These are phyloP conservation scores for Spea bombifrons DNA, from an alignment of 2,113 vertebrate genomes.

Conservation along the genomic window DNA sequence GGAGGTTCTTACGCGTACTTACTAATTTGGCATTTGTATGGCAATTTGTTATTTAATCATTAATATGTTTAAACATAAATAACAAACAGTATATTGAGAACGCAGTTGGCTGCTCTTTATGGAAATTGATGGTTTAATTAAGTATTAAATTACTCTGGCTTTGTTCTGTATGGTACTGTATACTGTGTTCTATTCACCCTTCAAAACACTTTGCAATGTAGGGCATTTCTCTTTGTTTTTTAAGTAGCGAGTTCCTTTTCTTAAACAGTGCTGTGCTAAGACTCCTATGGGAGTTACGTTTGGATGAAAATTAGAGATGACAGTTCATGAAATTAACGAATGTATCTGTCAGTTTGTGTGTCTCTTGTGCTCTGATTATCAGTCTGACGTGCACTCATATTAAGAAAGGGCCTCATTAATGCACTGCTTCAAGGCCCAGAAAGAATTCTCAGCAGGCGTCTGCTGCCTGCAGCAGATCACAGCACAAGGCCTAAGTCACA, in stretches of 20 bases:
- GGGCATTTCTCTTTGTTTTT: conserved; percentile 2
- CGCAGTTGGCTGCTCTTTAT: too few species aligned
- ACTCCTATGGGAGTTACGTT: conserved; percentile 34
- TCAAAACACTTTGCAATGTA: background rate
- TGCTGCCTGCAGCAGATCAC: conserved; percentile 33
- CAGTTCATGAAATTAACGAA: conserved; percentile 48
- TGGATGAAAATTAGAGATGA: conserved; percentile 42
- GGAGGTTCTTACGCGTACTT: too few species aligned
- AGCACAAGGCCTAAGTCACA: conserved; percentile 24
- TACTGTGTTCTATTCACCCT: background rate
- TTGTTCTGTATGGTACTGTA: too few species aligned
- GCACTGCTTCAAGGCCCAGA: conserved; percentile 35
- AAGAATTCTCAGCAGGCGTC: conserved; percentile 32
- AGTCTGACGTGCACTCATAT: conserved; percentile 42
- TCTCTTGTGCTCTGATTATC: conserved; percentile 44
- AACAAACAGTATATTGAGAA: too few species aligned
- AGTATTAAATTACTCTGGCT: too few species aligned
- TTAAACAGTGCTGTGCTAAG: conserved; percentile 10
- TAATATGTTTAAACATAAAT: too few species aligned
- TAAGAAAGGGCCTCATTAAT: conserved; percentile 47
- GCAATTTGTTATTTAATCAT: too few species aligned
- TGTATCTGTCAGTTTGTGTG: conserved; percentile 45
- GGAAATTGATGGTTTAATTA: too few species aligned
- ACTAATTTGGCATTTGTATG: too few species aligned
- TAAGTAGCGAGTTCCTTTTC: conserved; percentile 17